A percentile compares a stretch with the other conserved stretches of the same genome.
Conservation (phyloP, 2,888 invertebrate species). For the Desoria tigrina region DNA sequence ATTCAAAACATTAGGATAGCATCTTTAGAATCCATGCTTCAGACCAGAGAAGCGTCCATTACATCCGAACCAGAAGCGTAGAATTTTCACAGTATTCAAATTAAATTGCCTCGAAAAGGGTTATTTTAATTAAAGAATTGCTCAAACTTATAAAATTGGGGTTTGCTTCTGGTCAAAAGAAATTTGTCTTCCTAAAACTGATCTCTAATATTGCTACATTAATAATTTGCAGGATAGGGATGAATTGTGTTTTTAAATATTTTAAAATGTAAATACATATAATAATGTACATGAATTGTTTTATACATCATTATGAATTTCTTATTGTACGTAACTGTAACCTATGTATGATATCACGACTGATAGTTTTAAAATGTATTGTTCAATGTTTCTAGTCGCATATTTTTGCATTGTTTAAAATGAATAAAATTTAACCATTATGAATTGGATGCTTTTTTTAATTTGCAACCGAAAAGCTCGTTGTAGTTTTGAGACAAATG, state of each 20-base stretch:
- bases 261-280: too few relatives aligned
- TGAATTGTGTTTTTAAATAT: too few relatives aligned
- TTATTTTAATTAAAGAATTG: too few relatives aligned
- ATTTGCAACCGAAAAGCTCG: too few relatives aligned
- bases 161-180: too few relatives aligned
- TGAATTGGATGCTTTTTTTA: not conserved
- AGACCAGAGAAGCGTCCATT: not conserved
- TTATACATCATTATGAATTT: not conserved
- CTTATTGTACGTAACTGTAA: not conserved
- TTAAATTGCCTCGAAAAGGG: too few relatives aligned
- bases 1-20: slow-evolving; percentile 48
- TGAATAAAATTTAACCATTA: not conserved
- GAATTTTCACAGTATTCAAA: not conserved
- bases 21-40: slow-evolving; percentile 37
- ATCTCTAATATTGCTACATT: too few relatives aligned
- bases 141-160: too few relatives aligned
- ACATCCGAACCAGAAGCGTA: not conserved
- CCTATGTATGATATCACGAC: not conserved
- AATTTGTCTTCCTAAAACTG: too few relatives aligned
- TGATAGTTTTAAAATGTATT: not conserved
- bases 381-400: slow-evolving; percentile 8
- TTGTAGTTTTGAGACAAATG: too few relatives aligned
- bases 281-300: too few relatives aligned
- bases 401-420: not conserved
- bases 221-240: too few relatives aligned